These are phyloP conservation scores for Standfussiana lucernea DNA, from an alignment of 2,888 invertebrate species.

Conservation along the genomic window DNA sequence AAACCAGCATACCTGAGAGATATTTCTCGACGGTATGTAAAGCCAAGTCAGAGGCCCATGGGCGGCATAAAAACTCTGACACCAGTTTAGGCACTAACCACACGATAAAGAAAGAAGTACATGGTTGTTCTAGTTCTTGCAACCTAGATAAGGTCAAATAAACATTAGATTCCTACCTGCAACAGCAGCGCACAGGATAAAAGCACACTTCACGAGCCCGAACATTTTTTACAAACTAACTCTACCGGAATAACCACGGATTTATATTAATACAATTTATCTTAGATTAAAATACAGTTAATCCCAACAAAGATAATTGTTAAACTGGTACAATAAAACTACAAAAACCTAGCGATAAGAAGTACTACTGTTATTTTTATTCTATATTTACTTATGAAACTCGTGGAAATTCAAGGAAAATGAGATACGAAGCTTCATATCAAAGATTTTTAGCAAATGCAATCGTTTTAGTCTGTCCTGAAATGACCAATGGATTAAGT, in stretches of 20 bases:
- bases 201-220: slow-evolving; percentile 74
- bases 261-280: slow-evolving; percentile 80
- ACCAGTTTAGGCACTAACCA: too few relatives aligned
- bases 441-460: slow-evolving; percentile 6
- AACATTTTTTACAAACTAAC: slow-evolving; percentile 76
- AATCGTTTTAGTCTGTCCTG: not conserved
- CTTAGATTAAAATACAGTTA: slow-evolving; percentile 70
- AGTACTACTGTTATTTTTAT: slow-evolving; percentile 25
- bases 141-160: not conserved
- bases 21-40: too few relatives aligned
- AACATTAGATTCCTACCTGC: slow-evolving; percentile 76
- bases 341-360: slow-evolving; percentile 52
- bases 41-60: too few relatives aligned
- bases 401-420: slow-evolving; percentile 25
- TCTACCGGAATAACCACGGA: slow-evolving; percentile 39
- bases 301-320: slow-evolving; percentile 65
- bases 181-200: slow-evolving; percentile 78
- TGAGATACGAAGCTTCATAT: slow-evolving; percentile 23
- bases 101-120: too few relatives aligned
- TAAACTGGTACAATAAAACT: slow-evolving; percentile 69
- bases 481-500: slow-evolving; percentile 7
- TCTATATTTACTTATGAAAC: not conserved
- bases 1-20: too few relatives aligned
- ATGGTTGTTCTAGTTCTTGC: not conserved
- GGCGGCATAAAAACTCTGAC: too few relatives aligned